Base-by-base conservation (phyloP, 1,140 invertebrate species). In the Patella vulgata region DNA sequence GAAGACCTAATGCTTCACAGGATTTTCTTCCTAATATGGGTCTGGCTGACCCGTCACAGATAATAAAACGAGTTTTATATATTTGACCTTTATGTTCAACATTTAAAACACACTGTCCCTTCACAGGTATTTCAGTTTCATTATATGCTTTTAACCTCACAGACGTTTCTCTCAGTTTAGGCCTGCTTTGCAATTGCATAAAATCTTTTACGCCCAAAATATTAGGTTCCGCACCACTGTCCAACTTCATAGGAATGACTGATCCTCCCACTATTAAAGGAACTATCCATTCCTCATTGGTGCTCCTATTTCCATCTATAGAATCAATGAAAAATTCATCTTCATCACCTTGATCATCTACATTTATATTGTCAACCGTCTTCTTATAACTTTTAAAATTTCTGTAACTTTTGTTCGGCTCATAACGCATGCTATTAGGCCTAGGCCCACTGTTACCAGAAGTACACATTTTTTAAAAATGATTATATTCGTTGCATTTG, bases 221-320 rank as follows among this genome's bases (percentile, higher is more conserved):
- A 47, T 63, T 66, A 0, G 25, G 59, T 27, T 66, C 39, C 5
- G 66, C 51, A 11, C 54, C 65, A 33, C 62, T 56, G 43, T 56
- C 68, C 11, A 59, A 23, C 56, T 70, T 66, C 27, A 63, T 48
- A 8, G 39, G 25, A 0, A 66, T 19, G 1, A 19, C 21, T 25
- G 48, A 33, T 14, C 48, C 36, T 54, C 25, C 27, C 21, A 47
- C 42, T 30, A 46, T 46, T 23, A 52, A 25, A 23, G 52, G 27
- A 5, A 36, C 53, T 54, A 61, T 59, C 21, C 57, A 66, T 43
- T 62, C 59, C 36, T 73, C 70, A 46, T 70, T 67, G 47, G 62
- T 63, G 43, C 70, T 63, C 11, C 48, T 65, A 40, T 68, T 66
- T 39, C 67, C 62, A 56, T 57, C 58, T 53, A 59, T 64, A 25